phyloP scores from a whole-genome alignment of 2,113 vertebrate species.

The Rana temporaria region DNA sequence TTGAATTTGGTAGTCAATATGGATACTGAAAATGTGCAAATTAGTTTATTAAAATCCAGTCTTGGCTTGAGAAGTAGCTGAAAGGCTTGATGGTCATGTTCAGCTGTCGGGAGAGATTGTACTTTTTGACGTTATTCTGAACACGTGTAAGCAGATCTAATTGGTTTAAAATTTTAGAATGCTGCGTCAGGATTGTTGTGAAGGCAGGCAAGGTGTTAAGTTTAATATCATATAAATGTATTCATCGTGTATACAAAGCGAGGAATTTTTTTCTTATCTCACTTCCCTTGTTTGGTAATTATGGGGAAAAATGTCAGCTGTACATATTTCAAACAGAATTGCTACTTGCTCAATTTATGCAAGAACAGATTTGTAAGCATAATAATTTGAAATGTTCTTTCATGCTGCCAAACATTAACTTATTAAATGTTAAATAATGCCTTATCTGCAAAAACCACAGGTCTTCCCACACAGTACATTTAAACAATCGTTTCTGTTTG shows the following conservation, averaged over 20 bases:
- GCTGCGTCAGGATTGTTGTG: too few relatives aligned
- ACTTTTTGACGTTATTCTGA: too few relatives aligned
- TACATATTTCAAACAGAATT: slow-evolving; percentile 1
- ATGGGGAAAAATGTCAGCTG: slow-evolving; percentile 2
- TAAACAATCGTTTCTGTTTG: neutral
- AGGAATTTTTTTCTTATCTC: neutral
- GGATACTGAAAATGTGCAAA: too few relatives aligned
- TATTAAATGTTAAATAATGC: slow-evolving; percentile 5
- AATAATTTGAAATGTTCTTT: neutral
- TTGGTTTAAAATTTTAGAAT: too few relatives aligned
- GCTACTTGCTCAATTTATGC: neutral
- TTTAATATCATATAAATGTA: too few relatives aligned
- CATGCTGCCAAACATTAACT: neutral
- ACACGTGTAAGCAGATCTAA: too few relatives aligned
- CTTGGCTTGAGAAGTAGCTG: too few relatives aligned
- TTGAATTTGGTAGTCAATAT: too few relatives aligned
- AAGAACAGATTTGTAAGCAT: neutral
- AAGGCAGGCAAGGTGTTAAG: too few relatives aligned
- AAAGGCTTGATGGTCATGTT: too few relatives aligned
- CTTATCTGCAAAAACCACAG: slow-evolving; percentile 20
- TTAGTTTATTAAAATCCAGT: too few relatives aligned
- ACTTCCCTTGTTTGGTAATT: neutral
- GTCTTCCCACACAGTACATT: neutral
- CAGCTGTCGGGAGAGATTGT: too few relatives aligned
- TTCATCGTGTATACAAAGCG: neutral